Evolutionary conservation across 1,140 invertebrate genomes (phyloP).

Genomic region (Papilio aristodemus): DNA sequence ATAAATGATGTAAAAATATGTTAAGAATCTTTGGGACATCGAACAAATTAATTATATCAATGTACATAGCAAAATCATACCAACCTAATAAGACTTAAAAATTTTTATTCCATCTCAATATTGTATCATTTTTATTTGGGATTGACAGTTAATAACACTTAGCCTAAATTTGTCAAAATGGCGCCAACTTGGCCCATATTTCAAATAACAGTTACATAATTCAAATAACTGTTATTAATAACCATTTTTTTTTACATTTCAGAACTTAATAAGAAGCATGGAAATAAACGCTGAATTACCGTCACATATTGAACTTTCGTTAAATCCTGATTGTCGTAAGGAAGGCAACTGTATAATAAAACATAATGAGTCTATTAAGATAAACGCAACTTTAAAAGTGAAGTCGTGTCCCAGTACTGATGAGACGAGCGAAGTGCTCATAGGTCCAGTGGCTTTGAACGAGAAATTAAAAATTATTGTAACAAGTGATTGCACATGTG

Average conservation of each 20-base stretch:
- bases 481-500: conserved; percentile 78
- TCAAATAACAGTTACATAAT: too few species aligned
- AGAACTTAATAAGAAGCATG: conserved; percentile 46
- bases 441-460: conserved; percentile 47
- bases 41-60: too few species aligned
- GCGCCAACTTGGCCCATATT: too few species aligned
- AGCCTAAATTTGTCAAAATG: too few species aligned
- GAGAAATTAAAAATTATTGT: conserved; percentile 55
- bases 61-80: too few species aligned
- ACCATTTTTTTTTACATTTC: conserved; percentile 37
- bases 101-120: too few species aligned
- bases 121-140: too few species aligned
- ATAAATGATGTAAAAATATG: conserved; percentile 29
- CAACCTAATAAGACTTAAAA: too few species aligned
- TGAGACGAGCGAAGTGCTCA: conserved; percentile 36
- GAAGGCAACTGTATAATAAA: conserved; percentile 44
- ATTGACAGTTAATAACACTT: too few species aligned
- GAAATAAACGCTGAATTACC: conserved; percentile 45
- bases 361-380: conserved; percentile 41
- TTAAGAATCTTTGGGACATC: too few species aligned
- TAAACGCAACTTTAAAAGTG: conserved; percentile 48
- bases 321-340: conserved; percentile 50
- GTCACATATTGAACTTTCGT: conserved; percentile 44
- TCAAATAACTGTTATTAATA: too few species aligned
- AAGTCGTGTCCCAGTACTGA: conserved; percentile 41